Base-by-base conservation (phyloP, 2,797 vertebrate genomes). In the Hoplostethus atlanticus region DNA sequence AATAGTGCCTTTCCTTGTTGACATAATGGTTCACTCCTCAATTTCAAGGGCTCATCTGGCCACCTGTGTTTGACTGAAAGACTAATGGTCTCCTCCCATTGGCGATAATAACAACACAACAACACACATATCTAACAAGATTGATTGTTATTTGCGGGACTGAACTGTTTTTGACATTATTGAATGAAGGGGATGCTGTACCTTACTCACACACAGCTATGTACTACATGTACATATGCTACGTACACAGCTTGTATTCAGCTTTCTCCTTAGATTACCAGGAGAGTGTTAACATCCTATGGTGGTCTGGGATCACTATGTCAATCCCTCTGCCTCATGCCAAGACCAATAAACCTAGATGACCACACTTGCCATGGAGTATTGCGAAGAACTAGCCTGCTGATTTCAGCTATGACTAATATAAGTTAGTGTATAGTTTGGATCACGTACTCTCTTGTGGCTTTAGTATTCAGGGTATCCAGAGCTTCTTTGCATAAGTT, bases 241-340 rank as follows among this genome's bases (percentile, higher is more conserved):
- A 0, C 5, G 42, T 10, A 57, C 48, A 61, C 11, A 46, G 34
- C 48, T 54, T 73, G 2, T 31, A n/a, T 62, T 38, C 8, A 62
- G 59, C 60, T 68, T 60, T 73, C 58, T 76, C 25, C 42, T 64
- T 60, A 71, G 56, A 77, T 79, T 64, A 75, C 44, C 54, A 60
- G 64, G 42, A 73, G 7, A 65, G 56, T n/a, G 1, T 68, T 62
- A 73, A 80, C 56, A 21, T 68, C 54, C 56, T 54, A 16, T 48
- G 51, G 76, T 79, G 52, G 67, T 73, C 76, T 71, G 64, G 48
- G 72, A 79, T 78, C 42, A 72, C 59, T 51, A 30, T 71, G 59
- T 48, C 81, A 83, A 81, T 84, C 71, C 71, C 71, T 56, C 10
- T 44, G 30, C 42, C 38, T 46, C 71, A 53, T 65, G 59, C 60